These are phyloP conservation scores for Ommatoiulus sabulosus DNA, from an alignment of 2,888 invertebrate genomes.

Conservation along the genomic window DNA sequence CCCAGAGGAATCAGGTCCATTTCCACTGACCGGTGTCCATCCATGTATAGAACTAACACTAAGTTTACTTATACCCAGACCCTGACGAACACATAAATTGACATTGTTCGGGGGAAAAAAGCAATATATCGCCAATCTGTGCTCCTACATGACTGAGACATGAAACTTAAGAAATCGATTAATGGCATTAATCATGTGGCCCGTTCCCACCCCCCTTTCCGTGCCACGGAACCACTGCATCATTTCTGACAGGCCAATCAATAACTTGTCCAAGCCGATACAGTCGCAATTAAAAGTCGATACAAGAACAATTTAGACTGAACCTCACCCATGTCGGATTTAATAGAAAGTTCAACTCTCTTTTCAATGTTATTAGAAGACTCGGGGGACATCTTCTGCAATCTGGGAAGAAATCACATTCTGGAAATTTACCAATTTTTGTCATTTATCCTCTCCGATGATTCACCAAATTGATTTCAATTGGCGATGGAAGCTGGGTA, in stretches of 20 bases:
- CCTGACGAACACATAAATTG: constrained; percentile 6
- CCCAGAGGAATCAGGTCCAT: constrained; percentile 11
- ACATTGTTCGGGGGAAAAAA: not conserved
- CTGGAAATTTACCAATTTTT: not conserved
- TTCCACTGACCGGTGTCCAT: not conserved
- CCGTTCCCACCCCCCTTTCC: not conserved
- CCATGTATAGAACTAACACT: not conserved
- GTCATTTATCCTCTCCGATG: not conserved
- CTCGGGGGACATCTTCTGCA: not conserved
- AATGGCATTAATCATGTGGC: constrained; percentile 3
- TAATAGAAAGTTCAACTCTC: constrained; percentile 1
- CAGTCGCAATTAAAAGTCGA: constrained; percentile 31
- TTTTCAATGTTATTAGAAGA: not conserved
- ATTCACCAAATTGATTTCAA: not conserved
- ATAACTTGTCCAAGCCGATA: constrained; percentile 22
- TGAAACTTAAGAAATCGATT: constrained; percentile 26
- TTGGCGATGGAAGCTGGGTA: not conserved
- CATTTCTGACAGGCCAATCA: constrained; percentile 41
- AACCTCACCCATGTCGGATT: not conserved
- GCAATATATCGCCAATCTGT: constrained; percentile 32
- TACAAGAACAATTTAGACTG: not conserved
- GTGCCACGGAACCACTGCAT: not conserved
- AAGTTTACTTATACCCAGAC: not conserved
- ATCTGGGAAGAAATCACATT: not conserved
- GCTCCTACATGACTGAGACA: constrained; percentile 39